phyloP scores from a whole-genome alignment of 2,113 vertebrate species.

The Dipodomys ordii region DNA sequence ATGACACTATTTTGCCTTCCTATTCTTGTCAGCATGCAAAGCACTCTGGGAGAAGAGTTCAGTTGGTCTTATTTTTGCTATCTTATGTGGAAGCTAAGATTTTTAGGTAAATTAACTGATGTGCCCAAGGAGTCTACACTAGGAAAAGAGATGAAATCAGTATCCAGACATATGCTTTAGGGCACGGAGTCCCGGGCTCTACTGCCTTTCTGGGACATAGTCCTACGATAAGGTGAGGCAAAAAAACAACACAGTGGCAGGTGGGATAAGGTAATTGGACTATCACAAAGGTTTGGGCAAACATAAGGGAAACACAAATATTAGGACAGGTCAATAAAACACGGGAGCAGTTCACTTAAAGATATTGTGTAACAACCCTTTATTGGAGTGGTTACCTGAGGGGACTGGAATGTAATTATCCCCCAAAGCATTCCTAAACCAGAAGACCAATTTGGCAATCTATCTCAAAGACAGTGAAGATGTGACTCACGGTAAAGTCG shows the following conservation, averaged over 20 bases:
- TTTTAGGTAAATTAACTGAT: neutral
- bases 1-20: neutral
- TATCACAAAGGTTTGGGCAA: conserved; percentile 22
- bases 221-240: neutral
- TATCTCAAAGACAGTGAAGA: neutral
- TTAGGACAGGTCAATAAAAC: neutral
- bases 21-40: neutral
- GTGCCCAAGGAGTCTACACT: neutral
- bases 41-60: neutral
- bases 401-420: neutral
- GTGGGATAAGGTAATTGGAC: neutral
- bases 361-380: neutral
- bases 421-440: neutral
- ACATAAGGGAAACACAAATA: neutral
- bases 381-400: conserved; percentile 13
- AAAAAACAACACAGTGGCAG: neutral
- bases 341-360: neutral
- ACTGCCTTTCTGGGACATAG: neutral
- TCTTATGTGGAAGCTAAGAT: neutral
- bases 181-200: neutral
- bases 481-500: neutral
- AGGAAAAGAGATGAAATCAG: neutral
- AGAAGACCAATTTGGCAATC: neutral
- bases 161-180: neutral
- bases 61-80: neutral